phyloP scores from a whole-genome alignment of 2,113 vertebrate species.

The Aix galericulata region DNA sequence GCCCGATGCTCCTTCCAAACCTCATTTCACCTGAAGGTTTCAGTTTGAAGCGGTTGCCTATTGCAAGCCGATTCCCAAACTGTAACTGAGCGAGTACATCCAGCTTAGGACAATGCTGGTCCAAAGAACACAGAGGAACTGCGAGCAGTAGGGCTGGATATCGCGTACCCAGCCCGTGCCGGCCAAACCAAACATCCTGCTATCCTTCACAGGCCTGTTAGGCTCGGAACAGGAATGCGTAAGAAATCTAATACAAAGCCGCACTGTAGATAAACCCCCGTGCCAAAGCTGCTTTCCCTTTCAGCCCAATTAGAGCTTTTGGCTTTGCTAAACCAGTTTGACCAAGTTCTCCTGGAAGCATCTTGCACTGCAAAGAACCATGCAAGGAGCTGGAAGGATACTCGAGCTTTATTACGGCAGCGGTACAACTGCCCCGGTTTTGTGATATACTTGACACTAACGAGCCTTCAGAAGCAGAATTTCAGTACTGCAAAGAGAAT shows the following conservation, averaged over 20 bases:
- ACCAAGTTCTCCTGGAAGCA: neutral
- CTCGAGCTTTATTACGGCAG: neutral
- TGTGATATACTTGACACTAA: accelerated
- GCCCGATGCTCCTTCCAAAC: accelerated
- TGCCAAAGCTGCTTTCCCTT: neutral
- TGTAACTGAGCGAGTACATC: accelerated
- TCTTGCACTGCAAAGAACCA: neutral
- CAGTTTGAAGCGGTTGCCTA: accelerated
- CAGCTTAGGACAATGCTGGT: accelerated
- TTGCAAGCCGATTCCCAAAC: accelerated
- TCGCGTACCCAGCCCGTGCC: accelerated
- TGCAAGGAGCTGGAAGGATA: neutral
- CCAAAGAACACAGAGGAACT: neutral
- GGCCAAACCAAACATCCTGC: neutral
- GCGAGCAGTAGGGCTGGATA: accelerated
- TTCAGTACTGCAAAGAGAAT: neutral
- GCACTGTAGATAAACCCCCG: accelerated
- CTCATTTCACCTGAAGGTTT: neutral
- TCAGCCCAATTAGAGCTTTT: neutral
- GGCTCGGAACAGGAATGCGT: accelerated
- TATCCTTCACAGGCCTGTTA: too few species aligned
- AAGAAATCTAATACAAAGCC: accelerated
- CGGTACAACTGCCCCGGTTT: neutral
- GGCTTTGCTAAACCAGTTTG: neutral
- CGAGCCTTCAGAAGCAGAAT: neutral